Evolutionary conservation across 2,888 invertebrate genomes (phyloP).

Genomic region (Chloromyia formosa): DNA sequence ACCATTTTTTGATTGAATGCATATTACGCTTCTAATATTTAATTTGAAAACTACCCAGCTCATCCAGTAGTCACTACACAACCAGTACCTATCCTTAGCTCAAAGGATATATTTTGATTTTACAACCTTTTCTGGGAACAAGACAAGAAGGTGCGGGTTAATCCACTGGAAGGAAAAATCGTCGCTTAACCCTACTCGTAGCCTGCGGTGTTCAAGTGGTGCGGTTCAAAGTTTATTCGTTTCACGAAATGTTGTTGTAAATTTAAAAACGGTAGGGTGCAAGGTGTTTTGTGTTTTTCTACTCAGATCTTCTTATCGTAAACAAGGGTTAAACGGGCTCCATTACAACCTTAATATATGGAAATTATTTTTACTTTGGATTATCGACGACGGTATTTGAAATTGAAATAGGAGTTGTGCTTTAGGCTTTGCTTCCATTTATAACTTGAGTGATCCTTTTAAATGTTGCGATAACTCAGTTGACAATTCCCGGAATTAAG

Average conservation of each 20-base stretch:
- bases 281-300: not conserved
- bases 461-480: too few species aligned
- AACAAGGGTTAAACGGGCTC: conserved; percentile 23
- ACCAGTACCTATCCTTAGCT: not conserved
- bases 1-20: conserved; percentile 27
- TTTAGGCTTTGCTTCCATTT: too few species aligned
- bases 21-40: conserved; percentile 2
- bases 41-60: not conserved
- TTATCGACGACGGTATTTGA: not conserved
- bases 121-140: not conserved
- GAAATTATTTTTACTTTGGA: conserved; percentile 6
- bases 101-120: not conserved
- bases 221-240: not conserved
- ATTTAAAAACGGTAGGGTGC: conserved; percentile 3
- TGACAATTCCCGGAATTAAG: too few species aligned
- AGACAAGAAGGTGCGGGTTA: not conserved
- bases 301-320: conserved; percentile 15
- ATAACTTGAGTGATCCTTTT: too few species aligned
- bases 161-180: not conserved
- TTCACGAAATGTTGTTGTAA: conserved; percentile 19
- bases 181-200: not conserved
- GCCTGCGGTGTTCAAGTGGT: not conserved
- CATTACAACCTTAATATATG: not conserved
- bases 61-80: not conserved
- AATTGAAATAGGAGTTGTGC: not conserved